Evolutionary conservation across 2,888 invertebrate genomes (phyloP).

Genomic region (Sarcophaga variegata): DNA sequence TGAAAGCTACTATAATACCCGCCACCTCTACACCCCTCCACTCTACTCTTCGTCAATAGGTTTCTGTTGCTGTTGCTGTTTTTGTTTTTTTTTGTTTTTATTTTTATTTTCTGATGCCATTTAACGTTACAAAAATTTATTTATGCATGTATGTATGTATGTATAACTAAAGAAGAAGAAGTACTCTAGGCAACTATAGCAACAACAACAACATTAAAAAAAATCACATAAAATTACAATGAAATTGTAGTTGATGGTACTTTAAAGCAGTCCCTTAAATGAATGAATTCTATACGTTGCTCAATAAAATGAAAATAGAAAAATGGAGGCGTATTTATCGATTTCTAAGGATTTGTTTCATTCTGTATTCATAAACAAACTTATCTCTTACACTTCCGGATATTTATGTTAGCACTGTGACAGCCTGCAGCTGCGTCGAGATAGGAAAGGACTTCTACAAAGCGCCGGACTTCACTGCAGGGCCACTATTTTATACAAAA

Average conservation of each 20-base stretch:
- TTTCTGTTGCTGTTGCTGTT: constrained; percentile 1
- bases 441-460: too few relatives aligned
- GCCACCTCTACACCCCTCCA: background rate
- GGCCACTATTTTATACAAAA: too few relatives aligned
- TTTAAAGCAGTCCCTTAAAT: background rate
- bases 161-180: background rate
- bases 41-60: background rate
- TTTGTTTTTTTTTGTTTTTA: background rate
- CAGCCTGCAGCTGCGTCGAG: too few relatives aligned
- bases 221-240: constrained; percentile 57
- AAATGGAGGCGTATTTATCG: too few relatives aligned
- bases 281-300: background rate
- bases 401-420: too few relatives aligned
- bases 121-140: constrained; percentile 12
- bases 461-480: too few relatives aligned
- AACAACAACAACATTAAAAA: constrained; percentile 52
- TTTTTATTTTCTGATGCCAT: constrained; percentile 15
- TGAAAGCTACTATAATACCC: constrained; percentile 26
- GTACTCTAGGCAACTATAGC: constrained; percentile 21
- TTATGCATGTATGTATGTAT: too few relatives aligned
- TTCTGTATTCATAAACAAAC: too few relatives aligned
- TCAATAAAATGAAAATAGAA: too few relatives aligned
- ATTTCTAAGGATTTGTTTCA: too few relatives aligned
- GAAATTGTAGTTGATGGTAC: constrained; percentile 6
- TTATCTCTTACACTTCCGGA: too few relatives aligned